A percentile compares a stretch with the other conserved stretches of the same genome.
Conservation (phyloP, 2,113 vertebrate genomes). For the Pomatostomus ruficeps region DNA sequence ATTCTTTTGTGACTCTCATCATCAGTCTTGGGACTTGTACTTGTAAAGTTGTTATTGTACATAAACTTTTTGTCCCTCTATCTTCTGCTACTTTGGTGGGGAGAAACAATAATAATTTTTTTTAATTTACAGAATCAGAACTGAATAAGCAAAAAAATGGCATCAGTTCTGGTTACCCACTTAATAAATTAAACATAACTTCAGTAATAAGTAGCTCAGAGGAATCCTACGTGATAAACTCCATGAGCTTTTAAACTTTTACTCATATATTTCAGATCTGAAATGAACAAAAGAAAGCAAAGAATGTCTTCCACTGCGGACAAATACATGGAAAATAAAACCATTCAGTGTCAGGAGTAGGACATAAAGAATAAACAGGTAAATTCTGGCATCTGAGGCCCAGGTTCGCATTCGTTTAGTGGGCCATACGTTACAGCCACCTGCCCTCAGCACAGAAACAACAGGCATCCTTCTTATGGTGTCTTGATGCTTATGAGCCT, state of each 20-base stretch:
- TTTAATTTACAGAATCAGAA: background rate
- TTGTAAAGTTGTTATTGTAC: background rate
- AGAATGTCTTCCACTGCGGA: background rate
- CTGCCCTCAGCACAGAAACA: background rate
- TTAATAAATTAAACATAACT: background rate
- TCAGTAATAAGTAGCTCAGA: background rate
- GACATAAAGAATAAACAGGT: background rate
- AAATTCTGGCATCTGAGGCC: background rate
- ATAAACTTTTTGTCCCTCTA: fast-evolving
- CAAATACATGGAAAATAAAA: background rate
- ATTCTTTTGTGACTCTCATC: background rate
- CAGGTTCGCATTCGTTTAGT: background rate
- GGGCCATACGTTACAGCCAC: fast-evolving
- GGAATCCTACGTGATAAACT: background rate
- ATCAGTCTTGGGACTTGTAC: background rate
- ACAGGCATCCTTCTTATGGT: background rate
- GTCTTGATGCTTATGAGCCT: background rate
- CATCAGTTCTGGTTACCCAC: background rate
- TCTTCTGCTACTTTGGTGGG: background rate
- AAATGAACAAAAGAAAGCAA: background rate
- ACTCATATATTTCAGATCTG: background rate
- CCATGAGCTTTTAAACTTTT: background rate
- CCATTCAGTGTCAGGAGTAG: background rate
- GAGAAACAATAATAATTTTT: background rate
- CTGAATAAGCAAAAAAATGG: background rate